Percentiles rank a stretch among this genome's conserved stretches.
These are phyloP conservation scores for Cepaea hortensis DNA, from an alignment of 2,888 invertebrate species.

Conservation along the genomic window DNA sequence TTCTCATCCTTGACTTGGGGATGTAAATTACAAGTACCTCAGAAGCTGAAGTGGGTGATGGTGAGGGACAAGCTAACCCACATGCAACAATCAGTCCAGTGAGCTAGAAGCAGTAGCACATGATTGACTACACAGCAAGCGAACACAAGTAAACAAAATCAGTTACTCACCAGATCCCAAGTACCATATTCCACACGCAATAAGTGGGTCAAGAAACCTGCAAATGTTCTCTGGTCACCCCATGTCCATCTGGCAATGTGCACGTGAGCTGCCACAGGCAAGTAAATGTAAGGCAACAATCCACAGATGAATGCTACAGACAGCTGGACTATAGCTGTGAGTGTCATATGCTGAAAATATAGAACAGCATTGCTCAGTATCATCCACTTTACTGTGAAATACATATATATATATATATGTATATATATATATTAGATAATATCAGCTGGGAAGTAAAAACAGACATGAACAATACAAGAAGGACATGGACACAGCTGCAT, in stretches of 20 bases:
- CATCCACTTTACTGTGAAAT: too few species aligned
- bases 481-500: too few species aligned
- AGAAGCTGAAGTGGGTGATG: too few species aligned
- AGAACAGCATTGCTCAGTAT: neutral
- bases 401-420: too few species aligned
- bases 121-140: neutral
- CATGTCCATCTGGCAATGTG: constrained; percentile 72
- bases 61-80: too few species aligned
- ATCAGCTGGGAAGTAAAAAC: too few species aligned
- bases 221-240: constrained; percentile 72
- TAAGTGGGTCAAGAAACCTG: constrained; percentile 71
- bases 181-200: constrained; percentile 73
- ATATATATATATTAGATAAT: too few species aligned
- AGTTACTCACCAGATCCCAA: constrained; percentile 41
- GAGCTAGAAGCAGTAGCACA: too few species aligned
- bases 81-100: too few species aligned
- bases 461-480: too few species aligned
- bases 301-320: constrained; percentile 57
- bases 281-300: constrained; percentile 71
- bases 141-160: neutral
- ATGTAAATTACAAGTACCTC: too few species aligned
- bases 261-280: constrained; percentile 67
- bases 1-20: too few species aligned
- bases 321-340: constrained; percentile 9
- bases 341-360: constrained; percentile 12